Conservation (phyloP, 2,888 invertebrate species). For the Marasmarcha lunaedactyla region DNA sequence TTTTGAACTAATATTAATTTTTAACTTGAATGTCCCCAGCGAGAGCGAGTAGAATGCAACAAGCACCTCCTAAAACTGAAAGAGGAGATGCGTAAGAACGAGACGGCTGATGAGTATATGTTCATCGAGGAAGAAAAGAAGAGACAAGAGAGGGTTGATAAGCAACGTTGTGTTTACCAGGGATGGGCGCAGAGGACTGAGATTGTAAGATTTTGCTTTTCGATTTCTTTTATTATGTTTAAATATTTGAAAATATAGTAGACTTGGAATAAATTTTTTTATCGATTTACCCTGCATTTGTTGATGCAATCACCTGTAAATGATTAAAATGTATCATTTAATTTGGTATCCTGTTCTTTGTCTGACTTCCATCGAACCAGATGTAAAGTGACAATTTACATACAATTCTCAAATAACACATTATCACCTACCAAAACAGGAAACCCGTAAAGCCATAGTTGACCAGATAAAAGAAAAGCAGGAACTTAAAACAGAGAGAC, state of each 20-base stretch:
- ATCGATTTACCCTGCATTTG: too few species aligned
- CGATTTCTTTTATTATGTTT: background rate
- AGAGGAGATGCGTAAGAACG: conserved; percentile 16
- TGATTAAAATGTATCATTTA: too few species aligned
- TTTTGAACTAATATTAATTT: too few species aligned
- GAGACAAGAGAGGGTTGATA: conserved; percentile 26
- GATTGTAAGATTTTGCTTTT: conserved; percentile 20
- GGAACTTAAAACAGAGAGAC: conserved; percentile 14
- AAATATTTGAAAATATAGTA: background rate
- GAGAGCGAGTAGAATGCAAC: conserved; percentile 42
- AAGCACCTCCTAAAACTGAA: conserved; percentile 26
- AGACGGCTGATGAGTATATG: conserved; percentile 17
- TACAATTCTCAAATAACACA: too few species aligned
- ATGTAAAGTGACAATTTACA: too few species aligned
- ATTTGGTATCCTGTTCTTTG: too few species aligned
- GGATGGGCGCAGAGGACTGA: conserved; percentile 33
- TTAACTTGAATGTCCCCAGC: too few species aligned
- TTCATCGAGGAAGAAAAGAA: conserved; percentile 21
- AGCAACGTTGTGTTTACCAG: conserved; percentile 30
- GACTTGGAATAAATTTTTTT: too few species aligned
- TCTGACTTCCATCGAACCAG: too few species aligned
- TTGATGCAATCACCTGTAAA: too few species aligned
- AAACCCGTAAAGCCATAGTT: conserved; percentile 29
- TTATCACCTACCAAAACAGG: too few species aligned
- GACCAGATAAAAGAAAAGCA: conserved; percentile 42